Evolutionary conservation across 1,140 invertebrate species (phyloP).

Genomic region (Holotrichia oblita): DNA sequence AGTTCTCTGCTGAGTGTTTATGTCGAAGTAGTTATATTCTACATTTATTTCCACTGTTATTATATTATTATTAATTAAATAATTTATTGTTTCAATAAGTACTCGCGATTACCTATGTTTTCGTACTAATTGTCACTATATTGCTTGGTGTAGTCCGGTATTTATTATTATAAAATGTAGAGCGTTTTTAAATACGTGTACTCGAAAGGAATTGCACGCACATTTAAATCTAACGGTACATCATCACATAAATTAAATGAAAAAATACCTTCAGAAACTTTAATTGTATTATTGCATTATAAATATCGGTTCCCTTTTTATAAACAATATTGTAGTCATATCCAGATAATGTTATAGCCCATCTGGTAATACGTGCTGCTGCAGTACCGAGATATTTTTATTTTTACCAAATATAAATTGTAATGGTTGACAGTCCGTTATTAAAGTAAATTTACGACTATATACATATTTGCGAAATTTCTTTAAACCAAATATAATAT

Average conservation of each 20-base stretch:
- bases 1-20: no score
- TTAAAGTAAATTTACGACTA: conserved; percentile 44
- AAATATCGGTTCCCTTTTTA: conserved; percentile 38
- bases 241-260: conserved; percentile 42
- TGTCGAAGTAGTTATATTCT: no score
- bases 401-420: conserved; percentile 46
- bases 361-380: conserved; percentile 41
- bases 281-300: conserved; percentile 39
- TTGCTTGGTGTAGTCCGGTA: no score
- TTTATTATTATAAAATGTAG: no score
- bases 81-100: no score
- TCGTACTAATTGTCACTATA: no score
- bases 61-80: no score
- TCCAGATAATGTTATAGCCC: conserved; percentile 44
- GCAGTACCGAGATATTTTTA: conserved; percentile 41
- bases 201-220: no score
- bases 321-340: conserved; percentile 49
- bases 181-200: no score
- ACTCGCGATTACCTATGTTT: no score
- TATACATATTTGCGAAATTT: conserved; percentile 49
- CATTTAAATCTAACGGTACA: conserved; percentile 32
- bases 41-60: no score
- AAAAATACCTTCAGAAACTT: conserved; percentile 30
- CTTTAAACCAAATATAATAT: conserved; percentile 48
- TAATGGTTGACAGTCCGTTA: conserved; percentile 45